Base-by-base conservation (phyloP, 2,888 invertebrate genomes). In the Busseola fusca region DNA sequence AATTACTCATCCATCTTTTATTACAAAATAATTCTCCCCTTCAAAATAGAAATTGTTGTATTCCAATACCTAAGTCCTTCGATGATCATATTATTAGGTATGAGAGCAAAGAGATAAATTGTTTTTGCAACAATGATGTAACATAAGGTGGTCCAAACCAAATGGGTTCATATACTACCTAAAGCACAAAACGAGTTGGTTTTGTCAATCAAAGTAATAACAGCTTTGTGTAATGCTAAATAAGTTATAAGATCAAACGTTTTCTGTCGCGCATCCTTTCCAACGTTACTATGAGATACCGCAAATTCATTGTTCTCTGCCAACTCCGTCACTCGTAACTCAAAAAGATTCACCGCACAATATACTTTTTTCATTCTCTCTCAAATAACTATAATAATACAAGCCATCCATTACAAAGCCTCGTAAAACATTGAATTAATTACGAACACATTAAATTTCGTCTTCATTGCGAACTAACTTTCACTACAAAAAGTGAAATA, bases 401-500 rank as follows among this genome's bases (percentile, higher is more conserved):
- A 27, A 37, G 16, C 42, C 64, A 54, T 60, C 34, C 54, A 64
- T 64, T 60, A 81, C 64, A 78, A 64, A 72, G 52, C 10, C 27
- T 74, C 69, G 25, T 82, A 74, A 79, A 79, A 64, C 69, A 45
- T 12, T 64, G 75, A 74, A 82, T 80, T 70, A 74, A 80, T 80
- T 68, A 79, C 48, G 54, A 79, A 45, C 50, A 37, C 54, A 66
- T 68, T 40, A 69, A 78, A 66, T 69, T 69, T 74, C 59, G 54
- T 77, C 59, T 71, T 69, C 52, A 74, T 68, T 60, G 64, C 48
- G 34, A 45, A 30, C 12, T 25, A 52, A 80, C 85, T 83, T 83
- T 83, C 83, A 66, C 80, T 57, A 54, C 18, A 60, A 76, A 70
- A 82, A 74, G 68, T 76, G 83, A 82, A 84, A 83, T 66, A 82